Evolutionary conservation across 2,888 invertebrate genomes (phyloP).

Genomic region (Exephanes ischioxanthus): DNA sequence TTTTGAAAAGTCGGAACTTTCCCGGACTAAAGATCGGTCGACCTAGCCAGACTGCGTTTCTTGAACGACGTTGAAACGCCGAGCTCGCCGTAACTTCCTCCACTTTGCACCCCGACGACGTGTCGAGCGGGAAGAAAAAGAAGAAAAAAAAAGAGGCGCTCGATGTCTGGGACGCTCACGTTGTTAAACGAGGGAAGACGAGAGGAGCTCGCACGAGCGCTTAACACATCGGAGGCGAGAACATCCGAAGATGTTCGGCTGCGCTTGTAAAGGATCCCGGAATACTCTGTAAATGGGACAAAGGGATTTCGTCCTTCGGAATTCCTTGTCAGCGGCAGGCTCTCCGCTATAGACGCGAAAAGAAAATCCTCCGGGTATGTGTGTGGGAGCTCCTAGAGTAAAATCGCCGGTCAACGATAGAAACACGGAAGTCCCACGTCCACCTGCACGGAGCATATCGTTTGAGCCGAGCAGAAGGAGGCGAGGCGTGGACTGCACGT

Average conservation of each 20-base stretch:
- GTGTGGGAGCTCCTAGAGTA: neutral
- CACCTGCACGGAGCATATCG: conserved; percentile 34
- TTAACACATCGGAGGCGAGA: conserved; percentile 5
- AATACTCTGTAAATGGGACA: conserved; percentile 47
- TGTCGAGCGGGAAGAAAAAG: neutral
- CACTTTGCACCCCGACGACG: conserved; percentile 8
- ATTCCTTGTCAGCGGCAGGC: conserved; percentile 53
- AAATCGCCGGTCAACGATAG: neutral
- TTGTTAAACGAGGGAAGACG: conserved; percentile 23
- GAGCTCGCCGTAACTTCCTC: conserved; percentile 15
- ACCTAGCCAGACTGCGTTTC: conserved; percentile 1
- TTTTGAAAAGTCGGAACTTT: neutral
- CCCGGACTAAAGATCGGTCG: neutral
- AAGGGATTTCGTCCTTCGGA: conserved; percentile 50
- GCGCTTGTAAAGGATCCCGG: conserved; percentile 26
- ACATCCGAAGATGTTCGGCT: conserved; percentile 23
- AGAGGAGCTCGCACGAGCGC: neutral
- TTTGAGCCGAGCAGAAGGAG: conserved; percentile 26
- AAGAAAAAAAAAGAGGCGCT: conserved; percentile 8
- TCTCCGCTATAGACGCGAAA: conserved; percentile 11
- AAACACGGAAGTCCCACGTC: neutral
- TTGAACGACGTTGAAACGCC: conserved; percentile 7
- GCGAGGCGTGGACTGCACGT: neutral
- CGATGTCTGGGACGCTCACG: conserved; percentile 5
- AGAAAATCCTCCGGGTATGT: neutral